These are phyloP conservation scores for Ferrisia virgata DNA, from an alignment of 2,888 invertebrate genomes.

Conservation along the genomic window DNA sequence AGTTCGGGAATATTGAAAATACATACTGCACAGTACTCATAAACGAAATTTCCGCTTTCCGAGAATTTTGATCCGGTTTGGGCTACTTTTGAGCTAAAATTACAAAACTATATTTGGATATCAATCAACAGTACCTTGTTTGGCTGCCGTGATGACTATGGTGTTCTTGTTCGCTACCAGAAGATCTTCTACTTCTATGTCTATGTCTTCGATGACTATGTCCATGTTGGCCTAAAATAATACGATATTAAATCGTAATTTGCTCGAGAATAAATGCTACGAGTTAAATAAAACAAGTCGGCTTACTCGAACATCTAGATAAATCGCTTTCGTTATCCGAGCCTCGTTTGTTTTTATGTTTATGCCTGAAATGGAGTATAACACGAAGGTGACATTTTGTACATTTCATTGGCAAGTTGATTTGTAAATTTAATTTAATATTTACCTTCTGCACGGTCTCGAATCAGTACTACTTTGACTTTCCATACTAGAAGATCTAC, in stretches of 20 bases:
- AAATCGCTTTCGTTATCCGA: slow-evolving; percentile 89
- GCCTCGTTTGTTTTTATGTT: slow-evolving; percentile 74
- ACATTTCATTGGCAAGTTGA: background rate
- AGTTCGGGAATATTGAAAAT: no score
- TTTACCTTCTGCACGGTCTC: slow-evolving; percentile 69
- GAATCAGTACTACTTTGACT: slow-evolving; percentile 87
- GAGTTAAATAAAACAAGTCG: background rate
- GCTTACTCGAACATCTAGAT: slow-evolving; percentile 70
- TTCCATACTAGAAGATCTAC: slow-evolving; percentile 70
- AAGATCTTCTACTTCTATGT: slow-evolving; percentile 49
- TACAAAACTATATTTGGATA: background rate
- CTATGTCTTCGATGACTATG: slow-evolving; percentile 48
- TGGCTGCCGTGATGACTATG: slow-evolving; percentile 40
- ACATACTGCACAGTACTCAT: no score
- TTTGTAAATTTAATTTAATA: background rate
- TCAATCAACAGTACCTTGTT: background rate
- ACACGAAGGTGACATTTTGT: no score
- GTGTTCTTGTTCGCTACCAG: slow-evolving; percentile 47
- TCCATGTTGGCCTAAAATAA: slow-evolving; percentile 34
- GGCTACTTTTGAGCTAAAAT: no score
- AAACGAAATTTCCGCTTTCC: no score
- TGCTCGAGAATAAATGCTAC: background rate
- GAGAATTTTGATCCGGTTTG: no score
- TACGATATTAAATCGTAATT: background rate
- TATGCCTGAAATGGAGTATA: slow-evolving; percentile 55